These are phyloP conservation scores for Sebastes cheni DNA, from an alignment of 2,797 vertebrate species.

Conservation along the genomic window DNA sequence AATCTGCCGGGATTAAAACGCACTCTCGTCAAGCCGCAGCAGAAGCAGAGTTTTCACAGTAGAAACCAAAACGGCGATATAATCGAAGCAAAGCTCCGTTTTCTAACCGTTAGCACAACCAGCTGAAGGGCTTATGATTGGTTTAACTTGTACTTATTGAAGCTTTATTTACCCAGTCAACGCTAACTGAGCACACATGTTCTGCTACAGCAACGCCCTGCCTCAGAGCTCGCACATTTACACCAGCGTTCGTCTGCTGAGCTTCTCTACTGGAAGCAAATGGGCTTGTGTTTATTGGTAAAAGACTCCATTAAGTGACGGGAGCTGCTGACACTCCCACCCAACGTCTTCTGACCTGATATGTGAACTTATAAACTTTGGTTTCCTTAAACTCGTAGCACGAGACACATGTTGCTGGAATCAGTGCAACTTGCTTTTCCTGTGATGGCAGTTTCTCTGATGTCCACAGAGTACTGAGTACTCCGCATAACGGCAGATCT, in stretches of 20 bases:
- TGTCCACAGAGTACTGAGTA: too few species aligned
- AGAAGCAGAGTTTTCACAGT: too few species aligned
- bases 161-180: slow-evolving; percentile 33
- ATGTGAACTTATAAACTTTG: background rate
- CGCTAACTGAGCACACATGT: slow-evolving; percentile 13
- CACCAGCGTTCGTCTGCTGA: background rate
- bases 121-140: background rate
- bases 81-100: slow-evolving; percentile 13
- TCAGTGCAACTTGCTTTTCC: background rate
- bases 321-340: background rate
- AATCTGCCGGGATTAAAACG: slow-evolving; percentile 39
- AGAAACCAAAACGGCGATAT: background rate
- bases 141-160: slow-evolving; percentile 12
- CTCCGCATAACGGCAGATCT: too few species aligned
- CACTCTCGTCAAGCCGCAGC: background rate
- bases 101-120: background rate
- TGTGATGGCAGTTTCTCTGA: too few species aligned
- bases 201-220: slow-evolving; percentile 22
- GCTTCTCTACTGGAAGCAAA: background rate
- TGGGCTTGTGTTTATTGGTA: slow-evolving; percentile 18
- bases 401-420: background rate
- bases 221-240: background rate
- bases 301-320: background rate
- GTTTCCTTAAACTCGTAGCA: background rate
- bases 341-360: background rate